Conservation (phyloP, 2,888 invertebrate species). For the Ctena decussata region DNA sequence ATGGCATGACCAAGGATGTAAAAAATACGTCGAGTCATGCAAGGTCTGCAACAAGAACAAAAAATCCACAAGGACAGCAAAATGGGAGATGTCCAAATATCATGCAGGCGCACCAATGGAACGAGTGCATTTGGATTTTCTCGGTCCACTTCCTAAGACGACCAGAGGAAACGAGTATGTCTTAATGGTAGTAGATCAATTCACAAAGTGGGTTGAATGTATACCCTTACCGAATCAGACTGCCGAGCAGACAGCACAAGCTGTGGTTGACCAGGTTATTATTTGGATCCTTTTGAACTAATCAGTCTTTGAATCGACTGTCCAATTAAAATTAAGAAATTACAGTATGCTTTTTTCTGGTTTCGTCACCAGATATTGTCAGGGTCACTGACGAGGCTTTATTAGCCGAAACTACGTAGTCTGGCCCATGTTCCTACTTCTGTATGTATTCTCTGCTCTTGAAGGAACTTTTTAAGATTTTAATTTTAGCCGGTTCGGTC, state of each 20-base stretch:
- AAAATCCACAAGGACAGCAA: conserved; percentile 4
- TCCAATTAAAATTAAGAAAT: too few relatives aligned
- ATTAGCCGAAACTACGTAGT: too few relatives aligned
- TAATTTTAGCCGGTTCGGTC: too few relatives aligned
- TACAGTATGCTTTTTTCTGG: too few relatives aligned
- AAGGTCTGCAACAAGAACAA: conserved; percentile 23
- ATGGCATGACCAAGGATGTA: conserved; percentile 22
- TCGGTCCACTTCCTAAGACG: conserved; percentile 25
- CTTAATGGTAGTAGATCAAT: conserved; percentile 31
- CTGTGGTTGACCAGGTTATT: not conserved
- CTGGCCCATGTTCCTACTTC: too few relatives aligned
- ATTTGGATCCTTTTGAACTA: not conserved
- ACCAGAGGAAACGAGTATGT: conserved; percentile 9
- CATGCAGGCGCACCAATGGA: conserved; percentile 90
- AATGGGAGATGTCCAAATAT: conserved; percentile 89
- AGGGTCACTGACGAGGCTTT: too few relatives aligned
- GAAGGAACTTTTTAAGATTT: too few relatives aligned
- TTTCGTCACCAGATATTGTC: too few relatives aligned
- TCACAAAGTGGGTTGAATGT: conserved; percentile 44
- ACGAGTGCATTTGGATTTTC: conserved; percentile 42
- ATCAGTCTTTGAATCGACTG: too few relatives aligned
- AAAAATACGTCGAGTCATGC: conserved; percentile 13
- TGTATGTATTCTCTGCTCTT: too few relatives aligned
- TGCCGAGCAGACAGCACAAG: not conserved
- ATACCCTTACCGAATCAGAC: conserved; percentile 2